These are phyloP conservation scores for Eudemis profundana DNA, from an alignment of 2,888 invertebrate species.

Conservation along the genomic window DNA sequence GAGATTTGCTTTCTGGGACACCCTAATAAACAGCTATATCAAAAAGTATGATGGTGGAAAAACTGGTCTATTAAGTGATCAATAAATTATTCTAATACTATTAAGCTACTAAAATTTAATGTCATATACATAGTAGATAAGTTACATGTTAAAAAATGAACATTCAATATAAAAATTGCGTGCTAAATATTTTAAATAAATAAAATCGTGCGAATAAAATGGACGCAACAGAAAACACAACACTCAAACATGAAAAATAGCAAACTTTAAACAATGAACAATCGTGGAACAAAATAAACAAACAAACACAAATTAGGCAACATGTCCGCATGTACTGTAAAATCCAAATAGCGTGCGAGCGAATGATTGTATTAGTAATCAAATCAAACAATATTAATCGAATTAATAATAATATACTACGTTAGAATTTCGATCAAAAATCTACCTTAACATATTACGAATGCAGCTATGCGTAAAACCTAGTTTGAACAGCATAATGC, in stretches of 20 bases:
- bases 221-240: slow-evolving; percentile 38
- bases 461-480: too few species aligned
- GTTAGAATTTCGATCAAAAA: not conserved
- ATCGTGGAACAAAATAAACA: slow-evolving; percentile 26
- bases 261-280: slow-evolving; percentile 53
- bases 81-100: too few species aligned
- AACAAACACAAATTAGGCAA: slow-evolving; percentile 22
- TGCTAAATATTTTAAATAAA: slow-evolving; percentile 3
- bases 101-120: too few species aligned
- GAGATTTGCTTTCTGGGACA: too few species aligned
- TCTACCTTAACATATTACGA: slow-evolving; percentile 1
- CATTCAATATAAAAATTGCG: too few species aligned
- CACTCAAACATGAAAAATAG: not conserved
- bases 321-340: slow-evolving; percentile 51
- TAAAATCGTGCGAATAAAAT: slow-evolving; percentile 20
- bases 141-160: too few species aligned
- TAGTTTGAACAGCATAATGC: too few species aligned
- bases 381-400: slow-evolving; percentile 1
- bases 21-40: too few species aligned
- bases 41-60: too few species aligned
- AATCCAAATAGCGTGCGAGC: slow-evolving; percentile 61
- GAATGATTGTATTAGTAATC: slow-evolving; percentile 33
- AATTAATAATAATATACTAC: not conserved
- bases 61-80: too few species aligned
- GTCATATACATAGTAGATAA: too few species aligned